phyloP scores from a whole-genome alignment of 2,797 vertebrate genomes.

The Rhadinocentrus ornatus region DNA sequence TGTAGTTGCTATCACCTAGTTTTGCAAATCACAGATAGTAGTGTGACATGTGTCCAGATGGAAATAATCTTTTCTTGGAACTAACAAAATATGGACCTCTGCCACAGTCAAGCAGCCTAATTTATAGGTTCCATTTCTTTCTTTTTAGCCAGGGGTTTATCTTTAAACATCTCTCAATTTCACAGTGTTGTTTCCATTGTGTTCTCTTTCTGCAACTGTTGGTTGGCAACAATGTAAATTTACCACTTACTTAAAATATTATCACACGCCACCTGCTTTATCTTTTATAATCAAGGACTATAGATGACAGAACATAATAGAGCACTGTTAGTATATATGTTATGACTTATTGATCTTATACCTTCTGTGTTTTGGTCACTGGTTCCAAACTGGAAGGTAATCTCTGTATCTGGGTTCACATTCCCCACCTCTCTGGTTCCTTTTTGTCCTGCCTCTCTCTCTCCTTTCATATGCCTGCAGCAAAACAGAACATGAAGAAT shows the following conservation, averaged over 20 bases:
- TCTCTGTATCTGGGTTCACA: slow-evolving; percentile 70
- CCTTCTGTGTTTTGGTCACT: slow-evolving; percentile 44
- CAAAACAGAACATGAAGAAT: slow-evolving; percentile 30
- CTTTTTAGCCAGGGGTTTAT: slow-evolving; percentile 21
- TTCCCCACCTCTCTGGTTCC: slow-evolving; percentile 76
- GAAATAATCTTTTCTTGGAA: slow-evolving; percentile 1
- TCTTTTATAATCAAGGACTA: background rate
- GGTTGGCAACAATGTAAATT: slow-evolving; percentile 26
- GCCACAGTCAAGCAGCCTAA: background rate
- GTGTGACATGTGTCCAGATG: slow-evolving; percentile 12
- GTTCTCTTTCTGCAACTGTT: slow-evolving; percentile 15
- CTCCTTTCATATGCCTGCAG: slow-evolving; percentile 73
- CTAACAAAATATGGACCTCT: background rate
- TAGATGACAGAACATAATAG: background rate
- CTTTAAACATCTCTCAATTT: background rate
- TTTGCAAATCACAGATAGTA: background rate
- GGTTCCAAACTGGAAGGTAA: slow-evolving; percentile 79
- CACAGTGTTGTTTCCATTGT: slow-evolving; percentile 4
- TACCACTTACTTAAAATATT: slow-evolving; percentile 20
- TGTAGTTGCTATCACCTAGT: background rate
- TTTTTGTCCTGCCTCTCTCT: slow-evolving; percentile 70
- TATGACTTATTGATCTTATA: slow-evolving; percentile 21
- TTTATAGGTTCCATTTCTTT: background rate
- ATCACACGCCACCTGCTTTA: background rate
- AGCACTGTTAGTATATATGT: background rate